phyloP scores from a whole-genome alignment of 2,113 vertebrate species.

The Columba livia region DNA sequence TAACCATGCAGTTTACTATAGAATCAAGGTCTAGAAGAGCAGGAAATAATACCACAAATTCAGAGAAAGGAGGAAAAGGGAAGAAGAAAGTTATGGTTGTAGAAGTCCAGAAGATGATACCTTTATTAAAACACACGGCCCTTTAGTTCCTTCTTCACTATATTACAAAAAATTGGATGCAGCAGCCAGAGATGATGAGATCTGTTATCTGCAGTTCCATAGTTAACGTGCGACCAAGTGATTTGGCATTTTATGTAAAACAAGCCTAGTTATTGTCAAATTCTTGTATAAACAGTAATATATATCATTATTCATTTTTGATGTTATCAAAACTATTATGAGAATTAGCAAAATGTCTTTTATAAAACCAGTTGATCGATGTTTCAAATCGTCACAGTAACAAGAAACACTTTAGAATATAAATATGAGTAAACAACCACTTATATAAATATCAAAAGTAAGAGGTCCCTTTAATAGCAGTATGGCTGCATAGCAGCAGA shows the following conservation, averaged over 20 bases:
- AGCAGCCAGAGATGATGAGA: not conserved
- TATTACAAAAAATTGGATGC: not conserved
- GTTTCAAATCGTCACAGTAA: not conserved
- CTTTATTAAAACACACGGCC: not conserved
- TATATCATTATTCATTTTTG: not conserved
- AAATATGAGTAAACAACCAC: not conserved
- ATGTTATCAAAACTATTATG: not conserved
- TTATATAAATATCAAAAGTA: not conserved
- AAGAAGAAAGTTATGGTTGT: not conserved
- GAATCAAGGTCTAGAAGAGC: not conserved
- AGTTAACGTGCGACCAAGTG: not conserved
- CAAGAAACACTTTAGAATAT: not conserved
- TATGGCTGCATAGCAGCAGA: slow-evolving; percentile 41
- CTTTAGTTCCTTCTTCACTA: not conserved
- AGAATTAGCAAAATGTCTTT: not conserved
- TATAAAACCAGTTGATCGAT: not conserved
- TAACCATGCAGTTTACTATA: rapidly evolving
- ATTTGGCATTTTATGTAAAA: not conserved
- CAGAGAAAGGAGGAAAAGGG: not conserved
- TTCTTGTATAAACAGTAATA: not conserved
- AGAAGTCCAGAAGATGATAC: not conserved
- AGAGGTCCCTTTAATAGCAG: slow-evolving; percentile 12
- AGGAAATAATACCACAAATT: not conserved
- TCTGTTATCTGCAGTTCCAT: not conserved
- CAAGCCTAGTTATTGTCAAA: not conserved